Evolutionary conservation across 2,888 invertebrate genomes (phyloP).

Genomic region (Nemoura dubitans): DNA sequence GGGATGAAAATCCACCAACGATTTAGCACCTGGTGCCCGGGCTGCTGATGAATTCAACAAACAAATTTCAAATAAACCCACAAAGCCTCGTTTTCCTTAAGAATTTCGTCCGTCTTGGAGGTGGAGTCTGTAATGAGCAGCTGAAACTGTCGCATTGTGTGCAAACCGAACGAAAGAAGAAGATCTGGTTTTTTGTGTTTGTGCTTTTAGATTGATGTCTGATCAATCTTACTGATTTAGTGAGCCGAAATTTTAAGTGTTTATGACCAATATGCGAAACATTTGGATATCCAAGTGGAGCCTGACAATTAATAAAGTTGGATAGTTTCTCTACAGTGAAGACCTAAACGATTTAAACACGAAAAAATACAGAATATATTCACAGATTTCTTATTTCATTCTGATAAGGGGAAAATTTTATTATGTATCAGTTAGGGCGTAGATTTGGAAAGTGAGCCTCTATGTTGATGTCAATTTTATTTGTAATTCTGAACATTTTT

Average conservation of each 20-base stretch:
- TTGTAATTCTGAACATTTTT: neutral
- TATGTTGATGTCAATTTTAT: neutral
- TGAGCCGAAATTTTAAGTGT: neutral
- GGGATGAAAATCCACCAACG: slow-evolving; percentile 17
- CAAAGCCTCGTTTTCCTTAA: neutral
- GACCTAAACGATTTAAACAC: no score
- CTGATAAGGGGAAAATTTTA: no score
- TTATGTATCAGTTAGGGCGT: neutral
- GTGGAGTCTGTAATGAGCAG: neutral
- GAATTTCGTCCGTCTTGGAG: neutral
- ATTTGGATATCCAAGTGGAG: neutral
- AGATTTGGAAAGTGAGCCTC: neutral
- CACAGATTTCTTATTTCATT: no score
- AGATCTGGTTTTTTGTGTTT: neutral
- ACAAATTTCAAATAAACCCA: slow-evolving; percentile 36
- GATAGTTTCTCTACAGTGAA: no score
- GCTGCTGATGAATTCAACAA: slow-evolving; percentile 9
- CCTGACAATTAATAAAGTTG: no score
- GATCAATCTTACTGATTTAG: neutral
- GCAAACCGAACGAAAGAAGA: neutral
- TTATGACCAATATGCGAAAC: neutral
- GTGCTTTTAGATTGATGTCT: neutral
- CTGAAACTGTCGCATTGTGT: neutral
- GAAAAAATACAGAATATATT: no score
- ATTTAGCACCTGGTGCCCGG: slow-evolving; percentile 18